These are phyloP conservation scores for Drosophila bocqueti DNA, from an alignment of 1,140 invertebrate species.

Conservation along the genomic window DNA sequence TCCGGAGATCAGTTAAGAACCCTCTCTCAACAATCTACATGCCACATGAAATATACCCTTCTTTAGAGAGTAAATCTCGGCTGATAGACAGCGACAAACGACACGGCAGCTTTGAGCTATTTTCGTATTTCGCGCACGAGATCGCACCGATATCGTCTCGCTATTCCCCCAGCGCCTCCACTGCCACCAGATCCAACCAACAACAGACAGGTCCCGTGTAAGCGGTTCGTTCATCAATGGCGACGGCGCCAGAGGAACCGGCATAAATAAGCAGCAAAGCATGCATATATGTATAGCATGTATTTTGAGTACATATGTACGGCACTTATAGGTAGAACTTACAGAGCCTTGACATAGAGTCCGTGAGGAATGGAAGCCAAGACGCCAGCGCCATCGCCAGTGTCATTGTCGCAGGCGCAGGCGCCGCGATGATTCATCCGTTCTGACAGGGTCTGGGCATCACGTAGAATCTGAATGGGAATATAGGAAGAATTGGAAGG, in stretches of 20 bases:
- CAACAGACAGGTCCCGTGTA: slow-evolving; percentile 40
- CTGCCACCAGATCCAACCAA: neutral
- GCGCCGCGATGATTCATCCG: slow-evolving; percentile 99
- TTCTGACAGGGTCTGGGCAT: slow-evolving; percentile 96
- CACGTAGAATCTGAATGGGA: slow-evolving; percentile 92
- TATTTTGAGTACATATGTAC: slow-evolving; percentile 7
- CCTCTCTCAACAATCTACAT: neutral
- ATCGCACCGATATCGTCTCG: slow-evolving; percentile 58
- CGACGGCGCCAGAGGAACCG: slow-evolving; percentile 57
- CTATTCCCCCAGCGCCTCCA: neutral
- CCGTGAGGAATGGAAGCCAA: slow-evolving; percentile 98
- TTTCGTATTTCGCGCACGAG: slow-evolving; percentile 75
- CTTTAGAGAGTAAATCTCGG: slow-evolving; percentile 18
- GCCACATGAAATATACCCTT: neutral
- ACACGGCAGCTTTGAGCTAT: slow-evolving; percentile 53
- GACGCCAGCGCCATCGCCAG: slow-evolving; percentile 98
- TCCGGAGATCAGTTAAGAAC: neutral
- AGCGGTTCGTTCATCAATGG: slow-evolving; percentile 68
- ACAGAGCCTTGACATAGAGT: slow-evolving; percentile 93
- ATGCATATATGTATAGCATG: slow-evolving; percentile 2
- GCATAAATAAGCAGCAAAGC: slow-evolving; percentile 19
- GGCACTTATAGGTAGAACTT: slow-evolving; percentile 86
- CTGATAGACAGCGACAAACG: slow-evolving; percentile 49
- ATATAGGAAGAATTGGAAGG: neutral
- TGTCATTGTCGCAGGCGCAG: slow-evolving; percentile 99